Evolutionary conservation across 2,113 vertebrate genomes (phyloP).

Genomic region (Rhegmatorhina hoffmannsi): DNA sequence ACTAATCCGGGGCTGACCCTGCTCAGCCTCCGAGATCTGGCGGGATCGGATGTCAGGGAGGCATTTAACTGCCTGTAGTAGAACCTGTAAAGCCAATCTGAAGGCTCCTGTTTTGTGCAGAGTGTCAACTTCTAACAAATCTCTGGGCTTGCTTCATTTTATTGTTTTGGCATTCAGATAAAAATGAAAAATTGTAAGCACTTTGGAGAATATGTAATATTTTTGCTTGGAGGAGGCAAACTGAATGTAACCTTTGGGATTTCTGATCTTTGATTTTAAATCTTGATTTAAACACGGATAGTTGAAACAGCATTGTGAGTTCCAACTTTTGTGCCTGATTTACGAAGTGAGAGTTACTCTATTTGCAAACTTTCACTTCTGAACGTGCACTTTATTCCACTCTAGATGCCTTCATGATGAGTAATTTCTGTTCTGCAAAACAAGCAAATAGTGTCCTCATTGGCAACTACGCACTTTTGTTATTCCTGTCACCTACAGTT

Average conservation of each 20-base stretch:
- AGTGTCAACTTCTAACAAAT: neutral
- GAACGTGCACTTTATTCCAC: neutral
- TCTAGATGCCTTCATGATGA: neutral
- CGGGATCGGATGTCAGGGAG: no score
- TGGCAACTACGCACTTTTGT: neutral
- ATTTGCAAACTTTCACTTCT: neutral
- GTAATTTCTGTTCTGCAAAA: neutral
- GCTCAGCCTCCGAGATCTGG: no score
- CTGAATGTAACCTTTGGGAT: neutral
- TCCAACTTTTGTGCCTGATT: neutral
- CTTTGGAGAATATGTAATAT: neutral
- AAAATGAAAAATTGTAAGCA: neutral
- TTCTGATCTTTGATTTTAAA: neutral
- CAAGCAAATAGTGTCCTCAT: neutral
- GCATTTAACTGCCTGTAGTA: no score
- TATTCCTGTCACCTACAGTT: neutral
- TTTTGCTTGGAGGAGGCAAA: neutral
- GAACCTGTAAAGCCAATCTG: neutral
- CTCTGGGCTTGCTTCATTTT: neutral
- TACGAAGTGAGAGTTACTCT: neutral
- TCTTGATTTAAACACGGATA: neutral
- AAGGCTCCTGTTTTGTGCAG: neutral
- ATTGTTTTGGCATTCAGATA: neutral
- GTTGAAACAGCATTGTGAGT: neutral
- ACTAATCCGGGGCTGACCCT: no score